Evolutionary conservation across 1,140 invertebrate genomes (phyloP).

Genomic region (roundworm (Caenorhabditis elegans)): DNA sequence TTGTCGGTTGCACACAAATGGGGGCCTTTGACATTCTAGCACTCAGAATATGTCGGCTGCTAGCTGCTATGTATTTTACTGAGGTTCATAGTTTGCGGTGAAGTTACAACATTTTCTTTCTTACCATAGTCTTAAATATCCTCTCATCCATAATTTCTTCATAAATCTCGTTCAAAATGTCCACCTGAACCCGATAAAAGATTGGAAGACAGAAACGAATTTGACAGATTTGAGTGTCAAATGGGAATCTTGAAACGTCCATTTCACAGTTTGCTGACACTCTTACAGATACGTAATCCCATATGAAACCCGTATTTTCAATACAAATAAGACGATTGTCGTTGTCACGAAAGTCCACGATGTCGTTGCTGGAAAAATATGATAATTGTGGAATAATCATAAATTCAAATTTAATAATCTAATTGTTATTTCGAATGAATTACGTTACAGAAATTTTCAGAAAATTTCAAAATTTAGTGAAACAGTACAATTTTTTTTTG

Average conservation of each 20-base stretch:
- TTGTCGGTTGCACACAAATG: no score
- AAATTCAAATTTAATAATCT: no score
- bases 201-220: constrained; percentile 13
- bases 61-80: no score
- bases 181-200: background rate
- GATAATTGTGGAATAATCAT: background rate
- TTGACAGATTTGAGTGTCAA: constrained; percentile 35
- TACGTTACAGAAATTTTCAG: no score
- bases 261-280: constrained; percentile 16
- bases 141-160: background rate
- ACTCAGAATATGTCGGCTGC: no score
- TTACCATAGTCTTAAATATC: background rate
- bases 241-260: constrained; percentile 27
- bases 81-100: no score
- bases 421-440: no score
- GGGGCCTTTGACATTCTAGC: no score
- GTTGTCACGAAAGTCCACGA: background rate
- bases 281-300: background rate
- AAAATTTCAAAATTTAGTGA: no score
- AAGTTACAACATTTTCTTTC: no score
- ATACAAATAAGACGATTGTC: background rate
- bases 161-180: background rate
- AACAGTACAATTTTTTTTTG: no score
- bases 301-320: background rate
- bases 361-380: background rate